A percentile compares a stretch with the other conserved stretches of the same genome.
phyloP scores from a whole-genome alignment of 2,797 vertebrate species.

The Pseudochromis fuscus region DNA sequence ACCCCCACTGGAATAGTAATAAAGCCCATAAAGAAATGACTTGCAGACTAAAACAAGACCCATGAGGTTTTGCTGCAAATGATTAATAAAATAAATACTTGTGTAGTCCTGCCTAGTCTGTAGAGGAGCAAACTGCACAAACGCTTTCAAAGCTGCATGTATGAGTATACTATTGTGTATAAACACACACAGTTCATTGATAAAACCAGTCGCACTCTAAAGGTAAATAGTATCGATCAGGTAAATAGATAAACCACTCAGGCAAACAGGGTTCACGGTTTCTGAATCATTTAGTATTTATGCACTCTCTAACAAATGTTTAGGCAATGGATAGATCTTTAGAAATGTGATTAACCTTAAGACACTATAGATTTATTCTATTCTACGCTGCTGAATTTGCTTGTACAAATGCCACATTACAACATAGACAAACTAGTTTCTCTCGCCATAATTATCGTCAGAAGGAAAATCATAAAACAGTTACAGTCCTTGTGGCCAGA shows the following conservation, averaged over 20 bases:
- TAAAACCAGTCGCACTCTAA: slow-evolving; percentile 31
- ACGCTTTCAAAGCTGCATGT: slow-evolving; percentile 2
- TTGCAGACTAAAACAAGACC: slow-evolving; percentile 37
- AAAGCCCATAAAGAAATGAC: slow-evolving; percentile 48
- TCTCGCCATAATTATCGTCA: neutral
- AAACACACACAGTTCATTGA: slow-evolving; percentile 24
- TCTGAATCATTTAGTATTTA: slow-evolving; percentile 33
- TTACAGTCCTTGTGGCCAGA: neutral
- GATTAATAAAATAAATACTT: slow-evolving; percentile 55
- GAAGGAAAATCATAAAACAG: no score
- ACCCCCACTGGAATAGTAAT: slow-evolving; percentile 37
- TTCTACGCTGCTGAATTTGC: neutral
- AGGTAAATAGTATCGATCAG: slow-evolving; percentile 50
- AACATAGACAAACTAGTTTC: neutral
- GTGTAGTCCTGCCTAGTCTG: neutral
- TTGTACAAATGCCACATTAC: neutral
- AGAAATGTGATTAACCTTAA: neutral
- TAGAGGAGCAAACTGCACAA: slow-evolving; percentile 22
- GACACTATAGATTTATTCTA: neutral
- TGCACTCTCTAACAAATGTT: slow-evolving; percentile 23
- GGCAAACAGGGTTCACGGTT: slow-evolving; percentile 31
- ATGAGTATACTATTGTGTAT: neutral
- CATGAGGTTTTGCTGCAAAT: slow-evolving; percentile 34
- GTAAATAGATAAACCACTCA: slow-evolving; percentile 47
- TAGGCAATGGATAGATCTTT: neutral